Evolutionary conservation across 2,113 vertebrate genomes (phyloP), one percentile per base, ranked within the genome.

Genomic region (Crotalus tigris): DNA sequence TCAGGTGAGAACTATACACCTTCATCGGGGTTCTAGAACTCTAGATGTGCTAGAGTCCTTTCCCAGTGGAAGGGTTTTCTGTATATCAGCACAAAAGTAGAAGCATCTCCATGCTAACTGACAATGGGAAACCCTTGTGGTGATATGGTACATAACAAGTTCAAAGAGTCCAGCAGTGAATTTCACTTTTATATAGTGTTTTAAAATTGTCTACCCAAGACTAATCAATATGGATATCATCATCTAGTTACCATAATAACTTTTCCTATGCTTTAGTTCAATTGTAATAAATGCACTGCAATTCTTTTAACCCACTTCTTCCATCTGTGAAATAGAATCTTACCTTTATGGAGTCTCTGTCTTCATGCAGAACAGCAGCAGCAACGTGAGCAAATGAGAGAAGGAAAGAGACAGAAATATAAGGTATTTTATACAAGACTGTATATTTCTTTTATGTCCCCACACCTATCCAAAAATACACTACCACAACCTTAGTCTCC

Each of bases 321-420:
- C 61, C 11, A 94, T 24, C 29, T 95, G 75, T 0, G 0, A 95
- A 96, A 95, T 85, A 23, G 85, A 97, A 93, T 95, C 98, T 95
- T 98, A 98, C 98, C 98, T 98, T 98, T 94, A 98, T 98, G 95
- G 98, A 98, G 97, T 98, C 98, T 98, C 98, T 98, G 97, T 98
- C 98, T 98, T 97, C 69, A 96, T 21, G 93, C 91, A 96, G 95
- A 96, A 95, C 91, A 96, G 95, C 88, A 96, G 93, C 92, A 95
- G 0, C 29, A 92, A 26, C 59, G 87, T 51, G 23, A 90, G 92
- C 7, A 64, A 3, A 69, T 44, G 24, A 10, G 24, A 3, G 46
- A 23, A 44, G 3, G 29, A 93, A 57, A 96, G 53, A 95, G 85
- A 97, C 94, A 95, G 81, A 97, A 95, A 89, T 90, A 94, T 69